Evolutionary conservation across 2,888 invertebrate genomes (phyloP), one percentile per base, ranked within the genome.

Genomic region (Apotomis betuletana): DNA sequence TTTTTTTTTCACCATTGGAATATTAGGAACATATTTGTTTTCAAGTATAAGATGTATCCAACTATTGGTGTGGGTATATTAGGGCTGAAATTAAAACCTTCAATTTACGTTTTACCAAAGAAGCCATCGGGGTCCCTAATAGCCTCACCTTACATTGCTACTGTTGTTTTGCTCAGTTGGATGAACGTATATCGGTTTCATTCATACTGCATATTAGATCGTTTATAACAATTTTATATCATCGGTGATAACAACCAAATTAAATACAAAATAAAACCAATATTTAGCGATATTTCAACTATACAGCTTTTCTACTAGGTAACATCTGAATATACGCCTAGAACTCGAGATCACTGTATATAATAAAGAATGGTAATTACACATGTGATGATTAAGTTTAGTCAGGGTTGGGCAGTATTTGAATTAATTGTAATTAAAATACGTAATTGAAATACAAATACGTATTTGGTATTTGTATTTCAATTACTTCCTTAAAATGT

Each of bases 271-370:
- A 57, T 27, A 3, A 8, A 46, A 54, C 36, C 12, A 44, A 55
- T 59, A 41, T 12, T 0, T 44, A 63, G 63, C 51, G n/a, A 57
- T n/a, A 49, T 51, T 62, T 63, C 15, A 15, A 63, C 57, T 57
- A 63, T 6, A 55, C 36, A 36, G 54, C 49, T 44, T 9, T 49
- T 38, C 58, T 58, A 41, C 52, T 57, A 58, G 36, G 57, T 62
- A 71, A 58, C 51, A 52, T 36, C 44, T 67, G 65, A 67, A 62
- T 67, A 67, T 71, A 72, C 72, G 62, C 58, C 67, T 72, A 68
- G 52, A 63, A 59, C 41, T 68, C 46, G 72, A 71, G 62, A 63
- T 59, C 57, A 62, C 49, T 27, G 27, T 62, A 15, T 63, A 59
- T 61, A 57, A 64, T 36, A 10, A 49, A 52, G n/a, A 54, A 63